Evolutionary conservation across 2,888 invertebrate species (phyloP).

Genomic region (Synergus gifuensis): DNA sequence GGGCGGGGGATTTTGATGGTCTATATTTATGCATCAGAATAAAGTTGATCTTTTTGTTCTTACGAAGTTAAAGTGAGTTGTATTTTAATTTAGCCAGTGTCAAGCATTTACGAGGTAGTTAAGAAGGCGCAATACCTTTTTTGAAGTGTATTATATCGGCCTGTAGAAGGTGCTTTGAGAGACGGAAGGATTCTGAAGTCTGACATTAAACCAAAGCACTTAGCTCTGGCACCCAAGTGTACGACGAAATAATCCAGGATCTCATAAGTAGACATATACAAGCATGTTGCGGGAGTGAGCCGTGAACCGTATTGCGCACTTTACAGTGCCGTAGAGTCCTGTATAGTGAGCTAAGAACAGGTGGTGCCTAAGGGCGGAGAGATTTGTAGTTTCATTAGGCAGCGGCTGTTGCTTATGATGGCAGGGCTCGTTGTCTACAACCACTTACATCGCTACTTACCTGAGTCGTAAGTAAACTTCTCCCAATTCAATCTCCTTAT

Average conservation of each 20-base stretch:
- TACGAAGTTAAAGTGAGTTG: background rate
- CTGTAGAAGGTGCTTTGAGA: background rate
- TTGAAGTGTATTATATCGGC: slow-evolving; percentile 10
- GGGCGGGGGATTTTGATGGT: too few species aligned
- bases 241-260: slow-evolving; percentile 68
- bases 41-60: background rate
- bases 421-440: slow-evolving; percentile 74
- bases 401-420: slow-evolving; percentile 76
- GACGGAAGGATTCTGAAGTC: slow-evolving; percentile 1
- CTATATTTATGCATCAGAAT: too few species aligned
- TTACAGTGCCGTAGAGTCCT: slow-evolving; percentile 49
- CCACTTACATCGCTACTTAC: slow-evolving; percentile 77
- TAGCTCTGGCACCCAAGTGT: slow-evolving; percentile 52
- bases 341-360: slow-evolving; percentile 69
- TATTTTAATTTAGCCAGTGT: slow-evolving; percentile 20
- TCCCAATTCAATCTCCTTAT: background rate
- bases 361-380: slow-evolving; percentile 74
- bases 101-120: background rate
- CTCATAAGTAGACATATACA: slow-evolving; percentile 70
- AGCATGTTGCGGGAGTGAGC: slow-evolving; percentile 65
- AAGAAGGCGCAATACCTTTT: background rate
- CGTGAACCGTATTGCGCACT: slow-evolving; percentile 57
- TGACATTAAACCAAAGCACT: background rate
- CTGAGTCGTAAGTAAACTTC: slow-evolving; percentile 61
- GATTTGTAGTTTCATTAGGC: slow-evolving; percentile 78